These are phyloP conservation scores for Rattus norvegicus DNA, from an alignment of 2,113 vertebrate genomes.

Conservation along the genomic window GRCr8 NC_086027.1:85924001-85924500, in stretches of 20 bases:
- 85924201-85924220: not conserved
- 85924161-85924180: not conserved
- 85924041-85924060: not conserved
- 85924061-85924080: not conserved
- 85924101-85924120: not conserved
- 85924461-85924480: not conserved
- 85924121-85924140: not conserved
- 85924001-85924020: not conserved
- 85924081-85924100: not conserved
- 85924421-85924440: not conserved
- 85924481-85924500: not conserved
- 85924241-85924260: not conserved
- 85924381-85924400: not conserved
- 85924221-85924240: not conserved
- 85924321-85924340: not conserved
- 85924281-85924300: not conserved
- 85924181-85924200: not conserved
- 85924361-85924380: not conserved
- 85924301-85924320: not conserved
- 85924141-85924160: not conserved
- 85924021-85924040: not conserved
- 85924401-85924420: not conserved
- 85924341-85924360: not conserved
- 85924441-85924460: not conserved
- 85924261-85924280: conserved; percentile 20